Evolutionary conservation across 1,140 invertebrate species (phyloP).

Genomic region (Sminthurides bifidus): DNA sequence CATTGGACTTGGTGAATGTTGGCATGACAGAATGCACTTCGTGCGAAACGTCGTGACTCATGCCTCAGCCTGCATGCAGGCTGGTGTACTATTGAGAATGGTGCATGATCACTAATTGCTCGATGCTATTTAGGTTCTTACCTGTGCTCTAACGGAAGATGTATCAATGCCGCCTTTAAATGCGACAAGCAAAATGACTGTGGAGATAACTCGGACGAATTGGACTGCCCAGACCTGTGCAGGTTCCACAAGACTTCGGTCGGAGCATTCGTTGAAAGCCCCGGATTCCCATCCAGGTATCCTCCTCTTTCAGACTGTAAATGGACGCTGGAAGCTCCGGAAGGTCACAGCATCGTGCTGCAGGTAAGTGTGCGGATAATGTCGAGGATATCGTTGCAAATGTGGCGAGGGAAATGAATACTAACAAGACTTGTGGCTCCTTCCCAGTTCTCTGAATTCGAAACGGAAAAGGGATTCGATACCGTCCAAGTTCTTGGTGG

Average conservation of each 20-base stretch:
- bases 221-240: slow-evolving; percentile 75
- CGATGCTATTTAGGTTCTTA: slow-evolving; percentile 55
- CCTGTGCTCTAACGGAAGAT: slow-evolving; percentile 84
- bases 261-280: slow-evolving; percentile 87
- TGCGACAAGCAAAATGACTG: slow-evolving; percentile 90
- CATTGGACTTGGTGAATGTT: no score
- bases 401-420: background rate
- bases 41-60: no score
- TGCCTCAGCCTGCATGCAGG: no score
- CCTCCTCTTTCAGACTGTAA: slow-evolving; percentile 79
- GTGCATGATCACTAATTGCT: background rate
- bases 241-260: slow-evolving; percentile 86
- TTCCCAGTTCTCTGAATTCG: slow-evolving; percentile 85
- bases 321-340: slow-evolving; percentile 91
- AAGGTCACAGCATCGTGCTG: slow-evolving; percentile 84
- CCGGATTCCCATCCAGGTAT: slow-evolving; percentile 89
- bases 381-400: background rate
- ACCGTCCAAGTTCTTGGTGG: slow-evolving; percentile 90
- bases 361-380: slow-evolving; percentile 41
- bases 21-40: no score
- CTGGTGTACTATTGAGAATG: background rate
- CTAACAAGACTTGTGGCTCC: background rate
- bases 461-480: slow-evolving; percentile 91
- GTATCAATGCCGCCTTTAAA: slow-evolving; percentile 75
- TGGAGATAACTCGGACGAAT: slow-evolving; percentile 79